Evolutionary conservation across 2,888 invertebrate genomes (phyloP), one percentile per base, ranked within the genome.

Genomic region (Euclidia mi): DNA sequence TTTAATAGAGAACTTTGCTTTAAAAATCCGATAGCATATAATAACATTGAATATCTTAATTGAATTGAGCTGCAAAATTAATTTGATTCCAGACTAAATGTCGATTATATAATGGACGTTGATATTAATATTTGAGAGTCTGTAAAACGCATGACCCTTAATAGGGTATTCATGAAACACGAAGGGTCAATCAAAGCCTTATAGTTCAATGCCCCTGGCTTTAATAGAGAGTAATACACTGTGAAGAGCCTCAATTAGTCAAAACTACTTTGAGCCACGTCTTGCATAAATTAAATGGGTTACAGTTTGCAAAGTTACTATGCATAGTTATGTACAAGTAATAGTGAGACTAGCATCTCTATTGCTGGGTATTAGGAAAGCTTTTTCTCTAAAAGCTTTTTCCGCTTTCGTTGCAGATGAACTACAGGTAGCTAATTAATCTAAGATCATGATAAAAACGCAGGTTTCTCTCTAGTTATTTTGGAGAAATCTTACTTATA

Each of bases 1-100:
- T n/a, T n/a, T 69, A 66, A 58, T 71, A 63, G 57, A 71, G 62
- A 55, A 66, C 51, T 66, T 52, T 52, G 57, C 51, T 57, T 57
- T 44, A 42, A 38, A 38, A 7, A 9, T 18, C 10, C 10, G n/a
- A 12, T 11, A 3, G 2, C 1, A 0, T 35, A 12, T 35, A 12
- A 1, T 12, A 2, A 38, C 17, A 38, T 15, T 9, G 17, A 17
- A 10, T 2, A 0, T 7, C 7, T 35, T 7, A 17, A 14, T 17
- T 7, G 15, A 29, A 28, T 29, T 15, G 1, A n/a, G 15, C 15
- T 31, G 14, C 29, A 10, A 29, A 25, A 25, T 25, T 25, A 3
- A 25, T 25, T 15, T 11, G 18, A 31, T 17, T 43, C 29, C 4
- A 25, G 29, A 20, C 7, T 41, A 1, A 43, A 29, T n/a, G 31